Conservation (phyloP, 2,888 invertebrate species). For the Poecilobothrus nobilitatus region DNA sequence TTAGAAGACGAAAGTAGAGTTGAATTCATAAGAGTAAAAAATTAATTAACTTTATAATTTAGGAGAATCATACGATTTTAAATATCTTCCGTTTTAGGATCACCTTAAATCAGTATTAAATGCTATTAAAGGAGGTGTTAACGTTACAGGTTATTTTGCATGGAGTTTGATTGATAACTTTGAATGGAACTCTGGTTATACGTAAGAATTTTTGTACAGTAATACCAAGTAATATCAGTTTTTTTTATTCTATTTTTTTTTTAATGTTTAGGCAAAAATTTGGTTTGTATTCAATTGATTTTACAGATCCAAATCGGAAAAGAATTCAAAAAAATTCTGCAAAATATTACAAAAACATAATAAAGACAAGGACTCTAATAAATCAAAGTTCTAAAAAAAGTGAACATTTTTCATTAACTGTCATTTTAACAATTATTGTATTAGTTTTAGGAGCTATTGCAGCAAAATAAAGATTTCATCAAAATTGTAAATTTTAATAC, state of each 20-base stretch:
- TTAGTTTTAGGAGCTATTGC: neutral
- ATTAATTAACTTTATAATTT: neutral
- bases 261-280: conserved; percentile 51
- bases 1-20: conserved; percentile 42
- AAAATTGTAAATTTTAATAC: too few species aligned
- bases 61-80: neutral
- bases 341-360: conserved; percentile 48
- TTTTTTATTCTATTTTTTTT: conserved; percentile 12
- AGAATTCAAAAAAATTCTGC: conserved; percentile 58
- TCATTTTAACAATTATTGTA: neutral
- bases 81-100: conserved; percentile 37
- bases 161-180: conserved; percentile 38
- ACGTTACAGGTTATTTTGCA: conserved; percentile 31
- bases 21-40: conserved; percentile 28
- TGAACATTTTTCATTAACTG: neutral
- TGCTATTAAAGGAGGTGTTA: conserved; percentile 32
- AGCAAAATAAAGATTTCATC: neutral
- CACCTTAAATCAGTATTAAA: conserved; percentile 32
- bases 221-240: too few species aligned
- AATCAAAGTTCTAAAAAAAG: conserved; percentile 11
- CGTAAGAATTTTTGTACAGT: conserved; percentile 25
- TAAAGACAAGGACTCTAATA: conserved; percentile 35
- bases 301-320: conserved; percentile 48
- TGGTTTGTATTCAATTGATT: conserved; percentile 62
- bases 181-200: conserved; percentile 34